These are phyloP conservation scores for Porites cylindrica DNA, from an alignment of 92 coral and sea anemone species.

Conservation along the genomic window DNA sequence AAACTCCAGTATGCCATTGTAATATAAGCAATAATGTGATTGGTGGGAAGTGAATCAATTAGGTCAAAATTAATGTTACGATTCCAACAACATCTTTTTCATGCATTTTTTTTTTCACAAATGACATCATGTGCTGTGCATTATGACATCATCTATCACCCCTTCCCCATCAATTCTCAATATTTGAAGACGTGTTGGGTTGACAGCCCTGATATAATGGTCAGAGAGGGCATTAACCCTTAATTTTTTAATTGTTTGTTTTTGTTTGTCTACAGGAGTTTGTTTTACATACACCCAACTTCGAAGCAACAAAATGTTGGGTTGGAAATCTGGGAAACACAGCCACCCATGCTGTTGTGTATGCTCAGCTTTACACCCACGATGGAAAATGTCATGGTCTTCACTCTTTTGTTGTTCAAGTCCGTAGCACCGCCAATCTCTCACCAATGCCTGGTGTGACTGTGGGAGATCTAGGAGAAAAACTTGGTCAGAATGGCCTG, in stretches of 20 bases:
- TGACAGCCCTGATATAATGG: too few species aligned
- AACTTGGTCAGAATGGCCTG: conserved; percentile 93
- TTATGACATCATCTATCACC: too few species aligned
- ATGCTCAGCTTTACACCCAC: conserved; percentile 96
- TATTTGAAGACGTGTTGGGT: too few species aligned
- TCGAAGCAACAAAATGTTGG: conserved; percentile 98
- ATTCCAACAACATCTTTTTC: too few species aligned
- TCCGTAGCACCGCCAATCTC: conserved; percentile 84
- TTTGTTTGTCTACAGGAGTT: conserved; percentile 70
- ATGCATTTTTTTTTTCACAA: too few species aligned
- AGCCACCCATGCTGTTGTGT: conserved; percentile 96
- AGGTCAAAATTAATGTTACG: too few species aligned
- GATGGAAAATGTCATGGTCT: conserved; percentile 94
- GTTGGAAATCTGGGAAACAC: conserved; percentile 95
- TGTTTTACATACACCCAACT: conserved; percentile 86
- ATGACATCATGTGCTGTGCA: too few species aligned
- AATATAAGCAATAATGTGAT: too few species aligned
- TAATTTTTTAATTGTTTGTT: neutral
- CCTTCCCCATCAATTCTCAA: too few species aligned
- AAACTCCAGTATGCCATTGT: too few species aligned
- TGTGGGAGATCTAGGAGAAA: conserved; percentile 96
- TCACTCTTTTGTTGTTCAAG: conserved; percentile 91
- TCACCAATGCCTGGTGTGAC: conserved; percentile 91
- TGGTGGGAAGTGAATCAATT: too few species aligned
- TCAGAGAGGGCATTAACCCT: too few species aligned